Base-by-base conservation (phyloP, 1,140 invertebrate genomes). In the Dufourea novaeangliae region DNA sequence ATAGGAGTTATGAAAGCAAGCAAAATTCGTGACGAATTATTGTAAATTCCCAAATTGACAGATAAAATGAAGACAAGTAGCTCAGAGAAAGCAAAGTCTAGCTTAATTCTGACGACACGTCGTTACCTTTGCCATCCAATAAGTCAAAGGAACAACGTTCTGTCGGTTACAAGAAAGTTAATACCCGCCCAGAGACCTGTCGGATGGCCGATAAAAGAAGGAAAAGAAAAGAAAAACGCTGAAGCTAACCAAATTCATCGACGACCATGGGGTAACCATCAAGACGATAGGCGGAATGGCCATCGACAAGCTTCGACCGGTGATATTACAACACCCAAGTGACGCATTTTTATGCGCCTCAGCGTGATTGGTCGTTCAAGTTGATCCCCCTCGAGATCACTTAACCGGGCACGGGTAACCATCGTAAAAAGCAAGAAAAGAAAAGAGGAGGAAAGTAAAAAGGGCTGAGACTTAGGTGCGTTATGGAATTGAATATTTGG, bases 341-440 rank as follows among this genome's bases (percentile, higher is more conserved):
- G 88, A 84, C 80, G 83, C 86, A 91, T 90, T 90, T 90, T 90
- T 88, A 90, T 89, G 88, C 77, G 78, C 67, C 78, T 77, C 76
- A 81, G 88, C 84, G 72, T 79, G 84, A 91, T 90, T 90, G 89
- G 86, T 85, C 82, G 83, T 85, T 84, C 77, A 86, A 85, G 67
- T 81, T 83, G 64, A 72, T 72, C 80, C 89, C n/a, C 85, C 85
- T 73, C 79, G 88, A 89, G 88, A 86, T 89, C 88, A 85, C 88
- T 91, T 88, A 79, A 86, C 87, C 88, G 87, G 78, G 90, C 89
- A 89, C 87, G 82, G 32, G 54, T 72, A 76, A 79, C 67, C 61
- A 61, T 82, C 85, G 85, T 91, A 92, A 92, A 91, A 91, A 87
- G 86, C 83, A 50, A 50, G 46, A n/a, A 50, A 50, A n/a, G 20